phyloP scores from a whole-genome alignment of 2,797 vertebrate species.

The Diplodus sargus region DNA sequence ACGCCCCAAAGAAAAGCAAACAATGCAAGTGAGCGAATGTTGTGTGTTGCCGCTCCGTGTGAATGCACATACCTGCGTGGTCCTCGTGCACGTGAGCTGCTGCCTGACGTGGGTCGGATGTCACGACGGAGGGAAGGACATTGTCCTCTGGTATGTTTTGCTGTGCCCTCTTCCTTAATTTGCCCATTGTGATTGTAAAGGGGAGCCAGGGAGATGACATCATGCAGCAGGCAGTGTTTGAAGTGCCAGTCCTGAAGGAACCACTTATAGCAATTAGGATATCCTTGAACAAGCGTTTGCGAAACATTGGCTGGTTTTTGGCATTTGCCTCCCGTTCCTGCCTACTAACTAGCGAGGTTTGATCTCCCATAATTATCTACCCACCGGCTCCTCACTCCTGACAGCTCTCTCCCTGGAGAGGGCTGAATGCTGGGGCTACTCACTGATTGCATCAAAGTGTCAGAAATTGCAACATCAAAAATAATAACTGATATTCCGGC shows the following conservation, averaged over 20 bases:
- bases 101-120: conserved; percentile 47
- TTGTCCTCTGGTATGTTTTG: conserved; percentile 77
- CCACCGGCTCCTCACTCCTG: conserved; percentile 90
- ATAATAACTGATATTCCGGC: conserved; percentile 91
- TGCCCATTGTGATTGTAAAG: conserved; percentile 90
- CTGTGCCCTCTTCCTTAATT: conserved; percentile 85
- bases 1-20: conserved; percentile 4
- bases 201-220: conserved; percentile 91
- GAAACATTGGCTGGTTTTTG: conserved; percentile 94
- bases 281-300: conserved; percentile 99
- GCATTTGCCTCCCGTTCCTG: conserved; percentile 91
- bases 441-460: conserved; percentile 89
- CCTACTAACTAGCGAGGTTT: conserved; percentile 92
- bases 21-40: no score
- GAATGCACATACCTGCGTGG: background rate
- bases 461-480: conserved; percentile 93
- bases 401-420: conserved; percentile 89
- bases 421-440: conserved; percentile 85
- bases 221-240: conserved; percentile 92
- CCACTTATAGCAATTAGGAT: conserved; percentile 99
- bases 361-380: conserved; percentile 97
- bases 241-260: conserved; percentile 94
- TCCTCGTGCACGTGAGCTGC: conserved; percentile 13
- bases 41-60: no score
- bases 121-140: conserved; percentile 71